Conservation (phyloP, 2,888 invertebrate species). For the Desoria tigrina region DNA sequence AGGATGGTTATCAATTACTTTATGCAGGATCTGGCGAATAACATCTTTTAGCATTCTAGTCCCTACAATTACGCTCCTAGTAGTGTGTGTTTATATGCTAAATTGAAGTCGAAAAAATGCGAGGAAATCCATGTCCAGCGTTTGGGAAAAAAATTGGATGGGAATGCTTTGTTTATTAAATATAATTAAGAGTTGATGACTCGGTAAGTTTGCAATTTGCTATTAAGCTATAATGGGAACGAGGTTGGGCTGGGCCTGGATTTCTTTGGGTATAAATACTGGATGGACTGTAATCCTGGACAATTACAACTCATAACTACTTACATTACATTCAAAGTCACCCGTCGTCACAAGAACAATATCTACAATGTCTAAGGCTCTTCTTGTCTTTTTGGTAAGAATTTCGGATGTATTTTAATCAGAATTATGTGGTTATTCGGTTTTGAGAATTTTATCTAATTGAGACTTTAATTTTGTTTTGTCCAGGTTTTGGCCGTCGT, state of each 20-base stretch:
- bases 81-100: too few relatives aligned
- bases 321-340: neutral
- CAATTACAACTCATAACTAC: neutral
- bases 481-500: constrained; percentile 46
- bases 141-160: neutral
- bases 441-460: constrained; percentile 8
- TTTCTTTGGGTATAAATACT: constrained; percentile 5
- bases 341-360: neutral
- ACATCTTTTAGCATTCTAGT: too few relatives aligned
- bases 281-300: neutral
- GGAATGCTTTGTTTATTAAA: neutral
- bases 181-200: neutral
- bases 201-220: neutral
- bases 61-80: too few relatives aligned
- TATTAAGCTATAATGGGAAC: too few relatives aligned
- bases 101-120: too few relatives aligned
- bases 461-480: constrained; percentile 15
- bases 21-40: too few relatives aligned
- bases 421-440: neutral
- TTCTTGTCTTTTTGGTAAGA: constrained; percentile 39
- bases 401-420: neutral
- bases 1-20: too few relatives aligned
- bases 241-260: constrained; percentile 8
- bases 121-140: too few relatives aligned
- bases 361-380: constrained; percentile 32